These are phyloP conservation scores for Thera obeliscata DNA, from an alignment of 2,888 invertebrate genomes.

Conservation along the genomic window DNA sequence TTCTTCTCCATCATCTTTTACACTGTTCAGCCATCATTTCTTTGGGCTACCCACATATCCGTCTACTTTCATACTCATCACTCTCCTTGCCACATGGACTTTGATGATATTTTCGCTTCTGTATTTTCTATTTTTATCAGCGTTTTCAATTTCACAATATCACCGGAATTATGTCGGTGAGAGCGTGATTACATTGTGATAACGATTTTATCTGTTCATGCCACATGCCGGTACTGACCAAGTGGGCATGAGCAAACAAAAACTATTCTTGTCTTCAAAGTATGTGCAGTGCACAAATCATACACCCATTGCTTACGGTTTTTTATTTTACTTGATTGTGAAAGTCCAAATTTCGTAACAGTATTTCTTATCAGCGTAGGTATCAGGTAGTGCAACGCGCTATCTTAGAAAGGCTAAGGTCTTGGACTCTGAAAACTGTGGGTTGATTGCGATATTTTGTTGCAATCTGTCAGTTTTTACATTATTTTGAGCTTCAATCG, in stretches of 20 bases:
- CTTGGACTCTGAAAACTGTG: background rate
- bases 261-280: background rate
- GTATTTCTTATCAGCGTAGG: background rate
- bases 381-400: background rate
- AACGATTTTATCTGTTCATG: background rate
- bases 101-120: background rate
- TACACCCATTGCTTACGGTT: background rate
- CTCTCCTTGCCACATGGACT: too few relatives aligned
- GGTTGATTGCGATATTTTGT: too few relatives aligned
- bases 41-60: too few relatives aligned
- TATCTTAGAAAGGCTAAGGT: slow-evolving; percentile 1
- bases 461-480: too few relatives aligned
- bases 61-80: too few relatives aligned
- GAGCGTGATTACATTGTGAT: background rate
- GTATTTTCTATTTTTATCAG: slow-evolving; percentile 8
- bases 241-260: background rate
- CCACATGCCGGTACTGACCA: background rate
- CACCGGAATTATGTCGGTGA: background rate
- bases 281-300: background rate
- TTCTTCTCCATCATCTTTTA: too few relatives aligned
- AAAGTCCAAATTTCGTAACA: background rate
- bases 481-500: too few relatives aligned
- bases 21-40: too few relatives aligned
- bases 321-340: background rate
- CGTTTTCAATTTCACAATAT: background rate